Evolutionary conservation across 2,797 vertebrate genomes (phyloP).

Genomic region (Odontamblyopus lacepedii): DNA sequence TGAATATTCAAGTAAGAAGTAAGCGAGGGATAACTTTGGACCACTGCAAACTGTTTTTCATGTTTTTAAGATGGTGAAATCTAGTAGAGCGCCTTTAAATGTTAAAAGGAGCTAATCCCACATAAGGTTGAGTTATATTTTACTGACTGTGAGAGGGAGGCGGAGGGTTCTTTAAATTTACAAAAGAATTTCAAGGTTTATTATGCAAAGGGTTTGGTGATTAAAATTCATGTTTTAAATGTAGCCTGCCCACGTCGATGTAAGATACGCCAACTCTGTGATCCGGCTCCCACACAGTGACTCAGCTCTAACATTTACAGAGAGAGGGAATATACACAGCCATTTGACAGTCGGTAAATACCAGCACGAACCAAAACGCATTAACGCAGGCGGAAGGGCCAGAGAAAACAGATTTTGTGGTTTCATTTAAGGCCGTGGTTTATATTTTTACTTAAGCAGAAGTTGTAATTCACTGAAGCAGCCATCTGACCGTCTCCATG

Average conservation of each 20-base stretch:
- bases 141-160: not conserved
- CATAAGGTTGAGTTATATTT: not conserved
- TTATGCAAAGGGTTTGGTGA: not conserved
- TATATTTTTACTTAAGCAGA: too few species aligned
- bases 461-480: too few species aligned
- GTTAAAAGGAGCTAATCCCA: too few species aligned
- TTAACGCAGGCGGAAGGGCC: too few species aligned
- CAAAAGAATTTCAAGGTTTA: not conserved
- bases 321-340: not conserved
- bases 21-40: too few species aligned
- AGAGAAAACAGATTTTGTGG: too few species aligned
- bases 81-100: too few species aligned
- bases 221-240: conserved; percentile 2
- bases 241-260: not conserved
- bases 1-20: too few species aligned
- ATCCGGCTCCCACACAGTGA: conserved; percentile 1
- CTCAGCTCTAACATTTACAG: not conserved
- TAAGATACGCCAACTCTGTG: not conserved
- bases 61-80: too few species aligned
- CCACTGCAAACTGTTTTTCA: too few species aligned
- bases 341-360: not conserved
- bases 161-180: not conserved
- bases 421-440: too few species aligned
- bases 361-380: not conserved
- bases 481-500: too few species aligned